A percentile compares a stretch with the other conserved stretches of the same genome.
phyloP scores from a whole-genome alignment of 2,888 invertebrate species.

The Drosophila setosimentum region DNA sequence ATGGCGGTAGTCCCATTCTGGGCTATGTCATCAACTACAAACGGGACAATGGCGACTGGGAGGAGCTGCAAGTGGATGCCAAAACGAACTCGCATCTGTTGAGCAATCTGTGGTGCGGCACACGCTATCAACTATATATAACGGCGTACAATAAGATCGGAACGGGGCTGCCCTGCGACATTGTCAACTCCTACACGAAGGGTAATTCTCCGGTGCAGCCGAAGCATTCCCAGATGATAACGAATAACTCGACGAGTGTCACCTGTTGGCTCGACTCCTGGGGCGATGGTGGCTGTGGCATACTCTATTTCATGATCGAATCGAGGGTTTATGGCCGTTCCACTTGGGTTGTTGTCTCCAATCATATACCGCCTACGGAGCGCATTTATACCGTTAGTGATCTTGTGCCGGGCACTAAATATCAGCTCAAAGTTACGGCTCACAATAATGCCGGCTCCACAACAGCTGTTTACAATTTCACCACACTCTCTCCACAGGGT shows the following conservation, averaged over 20 bases:
- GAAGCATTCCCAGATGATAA: slow-evolving; percentile 92
- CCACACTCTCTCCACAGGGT: slow-evolving; percentile 91
- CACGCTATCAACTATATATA: slow-evolving; percentile 94
- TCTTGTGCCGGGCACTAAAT: slow-evolving; percentile 91
- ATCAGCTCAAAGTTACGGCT: slow-evolving; percentile 90
- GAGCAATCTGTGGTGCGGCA: slow-evolving; percentile 94
- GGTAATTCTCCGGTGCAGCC: slow-evolving; percentile 93
- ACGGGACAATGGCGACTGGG: slow-evolving; percentile 96
- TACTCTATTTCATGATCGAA: slow-evolving; percentile 93
- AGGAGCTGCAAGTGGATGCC: slow-evolving; percentile 94
- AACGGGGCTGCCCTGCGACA: slow-evolving; percentile 94
- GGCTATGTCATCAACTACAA: slow-evolving; percentile 96
- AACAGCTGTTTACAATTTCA: slow-evolving; percentile 93
- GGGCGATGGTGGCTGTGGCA: slow-evolving; percentile 95
- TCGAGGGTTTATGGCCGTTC: slow-evolving; percentile 88
- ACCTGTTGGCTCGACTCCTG: slow-evolving; percentile 94
- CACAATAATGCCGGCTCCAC: slow-evolving; percentile 95
- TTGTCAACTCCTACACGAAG: slow-evolving; percentile 93
- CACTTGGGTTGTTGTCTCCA: slow-evolving; percentile 92
- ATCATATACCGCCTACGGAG: slow-evolving; percentile 92
- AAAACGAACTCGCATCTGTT: slow-evolving; percentile 92
- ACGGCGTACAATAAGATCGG: slow-evolving; percentile 96
- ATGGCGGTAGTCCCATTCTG: slow-evolving; percentile 92
- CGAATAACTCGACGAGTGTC: slow-evolving; percentile 94
- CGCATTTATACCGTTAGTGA: slow-evolving; percentile 93